Conservation (phyloP, 2,113 vertebrate species). For the Labeo rohita region DNA sequence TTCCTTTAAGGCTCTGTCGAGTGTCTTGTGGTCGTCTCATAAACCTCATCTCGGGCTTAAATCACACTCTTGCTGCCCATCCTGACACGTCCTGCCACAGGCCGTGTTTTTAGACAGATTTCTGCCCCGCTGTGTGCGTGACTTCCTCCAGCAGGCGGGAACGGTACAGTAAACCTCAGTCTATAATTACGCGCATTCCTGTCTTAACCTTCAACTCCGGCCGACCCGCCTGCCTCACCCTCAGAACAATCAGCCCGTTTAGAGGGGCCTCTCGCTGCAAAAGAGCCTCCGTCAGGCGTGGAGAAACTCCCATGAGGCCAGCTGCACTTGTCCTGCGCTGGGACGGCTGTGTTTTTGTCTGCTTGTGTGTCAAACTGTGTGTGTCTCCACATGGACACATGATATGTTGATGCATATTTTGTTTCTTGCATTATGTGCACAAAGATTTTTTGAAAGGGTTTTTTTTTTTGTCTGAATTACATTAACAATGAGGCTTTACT, state of each 20-base stretch:
- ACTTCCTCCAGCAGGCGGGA: slow-evolving; percentile 48
- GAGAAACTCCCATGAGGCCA: slow-evolving; percentile 1
- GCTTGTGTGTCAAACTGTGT: slow-evolving; percentile 1
- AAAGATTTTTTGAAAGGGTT: background rate
- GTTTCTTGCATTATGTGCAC: background rate
- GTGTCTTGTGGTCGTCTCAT: background rate
- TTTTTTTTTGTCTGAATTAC: background rate
- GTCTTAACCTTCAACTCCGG: slow-evolving; percentile 68
- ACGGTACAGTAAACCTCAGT: slow-evolving; percentile 51
- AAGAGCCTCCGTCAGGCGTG: background rate
- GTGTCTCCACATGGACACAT: background rate
- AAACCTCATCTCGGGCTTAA: background rate
- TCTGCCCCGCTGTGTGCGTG: slow-evolving; percentile 42
- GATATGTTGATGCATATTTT: background rate
- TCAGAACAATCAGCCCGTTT: slow-evolving; percentile 31
- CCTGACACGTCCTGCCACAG: background rate
- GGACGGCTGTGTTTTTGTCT: background rate
- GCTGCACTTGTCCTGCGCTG: background rate
- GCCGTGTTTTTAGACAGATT: background rate
- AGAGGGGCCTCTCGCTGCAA: slow-evolving; percentile 24
- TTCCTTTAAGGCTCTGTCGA: background rate
- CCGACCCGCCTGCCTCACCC: slow-evolving; percentile 63
- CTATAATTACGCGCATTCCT: slow-evolving; percentile 78
- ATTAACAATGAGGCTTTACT: background rate
- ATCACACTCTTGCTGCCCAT: too few species aligned